phyloP scores from a whole-genome alignment of 2,113 vertebrate genomes.

The Pycnonotus jocosus region DNA sequence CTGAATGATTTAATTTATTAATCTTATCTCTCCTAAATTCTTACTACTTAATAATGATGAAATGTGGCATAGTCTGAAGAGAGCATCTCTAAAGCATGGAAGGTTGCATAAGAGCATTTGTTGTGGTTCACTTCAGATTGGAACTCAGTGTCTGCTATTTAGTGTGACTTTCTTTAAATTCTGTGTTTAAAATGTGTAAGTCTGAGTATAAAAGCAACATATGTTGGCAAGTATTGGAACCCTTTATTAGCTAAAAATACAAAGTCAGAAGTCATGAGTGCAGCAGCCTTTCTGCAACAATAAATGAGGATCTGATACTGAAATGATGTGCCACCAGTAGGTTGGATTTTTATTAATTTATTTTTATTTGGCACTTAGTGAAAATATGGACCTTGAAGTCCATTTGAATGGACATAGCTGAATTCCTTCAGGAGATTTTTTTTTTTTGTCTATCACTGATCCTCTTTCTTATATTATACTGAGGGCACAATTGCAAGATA shows the following conservation, averaged over 20 bases:
- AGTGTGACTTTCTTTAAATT: not conserved
- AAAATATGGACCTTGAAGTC: not conserved
- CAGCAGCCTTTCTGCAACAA: not conserved
- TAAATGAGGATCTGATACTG: not conserved
- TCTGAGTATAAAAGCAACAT: not conserved
- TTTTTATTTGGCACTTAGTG: not conserved
- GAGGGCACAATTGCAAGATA: not conserved
- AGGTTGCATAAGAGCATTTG: not conserved
- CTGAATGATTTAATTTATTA: not conserved
- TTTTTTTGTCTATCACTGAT: not conserved
- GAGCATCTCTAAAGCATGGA: not conserved
- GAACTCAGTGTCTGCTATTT: not conserved
- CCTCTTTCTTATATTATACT: not conserved
- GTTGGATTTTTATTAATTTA: not conserved
- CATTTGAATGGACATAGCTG: not conserved
- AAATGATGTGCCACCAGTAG: not conserved
- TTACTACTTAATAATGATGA: not conserved
- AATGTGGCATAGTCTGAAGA: not conserved
- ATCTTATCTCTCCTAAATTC: not conserved
- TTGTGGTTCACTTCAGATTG: not conserved
- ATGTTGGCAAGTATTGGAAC: not conserved
- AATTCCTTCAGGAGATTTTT: not conserved
- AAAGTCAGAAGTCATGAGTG: not conserved
- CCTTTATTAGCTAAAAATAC: not conserved
- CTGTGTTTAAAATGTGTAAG: not conserved